Evolutionary conservation across 2,888 invertebrate species (phyloP), one percentile per base, ranked within the genome.

Genomic region (Microctonus hyperodae): DNA sequence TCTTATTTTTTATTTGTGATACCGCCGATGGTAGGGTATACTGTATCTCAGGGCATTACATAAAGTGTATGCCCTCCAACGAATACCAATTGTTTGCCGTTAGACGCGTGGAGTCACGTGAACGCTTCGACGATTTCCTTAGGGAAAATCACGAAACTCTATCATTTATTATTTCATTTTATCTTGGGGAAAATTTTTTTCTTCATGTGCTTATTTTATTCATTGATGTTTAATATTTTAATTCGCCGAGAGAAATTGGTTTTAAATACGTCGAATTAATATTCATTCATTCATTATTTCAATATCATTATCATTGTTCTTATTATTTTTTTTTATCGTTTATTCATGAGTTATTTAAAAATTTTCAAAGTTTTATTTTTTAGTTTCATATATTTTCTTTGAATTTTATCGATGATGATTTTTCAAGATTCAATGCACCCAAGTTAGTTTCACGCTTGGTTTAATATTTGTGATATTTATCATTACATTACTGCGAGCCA

Each of bases 11-110:
- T 28, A 28, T 28, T 7, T 28, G 4, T 5, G 28, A 28, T 44
- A 44, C 16, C 44, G n/a, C 7, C 9, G 44, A 44, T 20, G 16
- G 16, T 16, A 2, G 6, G 16, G 16, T 16, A n/a, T n/a, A 44
- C 6, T 44, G 44, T 16, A 16, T 56, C 31, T 56, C 9, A 33
- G 20, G 33, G 16, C 22, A 33, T 56, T 35, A 55, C 33, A 56
- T 16, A 44, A 7, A 44, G 31, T 33, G 16, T 56, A 33, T 31
- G 20, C 20, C 48, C n/a, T n/a, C 48, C 28, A n/a, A 53, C 37
- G 62, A 61, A 66, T 63, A 58, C 57, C 57, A 63, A 67, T 63
- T 37, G n/a, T 44, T 28, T 51, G 28, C n/a, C 57, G 62, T 58
- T 58, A 48, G 31, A 58, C n/a, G 50, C 55, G n/a, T 62, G 62